Evolutionary conservation across 2,797 vertebrate genomes (phyloP), one percentile per base, ranked within the genome.

Genomic region (Apogon hyalosoma): DNA sequence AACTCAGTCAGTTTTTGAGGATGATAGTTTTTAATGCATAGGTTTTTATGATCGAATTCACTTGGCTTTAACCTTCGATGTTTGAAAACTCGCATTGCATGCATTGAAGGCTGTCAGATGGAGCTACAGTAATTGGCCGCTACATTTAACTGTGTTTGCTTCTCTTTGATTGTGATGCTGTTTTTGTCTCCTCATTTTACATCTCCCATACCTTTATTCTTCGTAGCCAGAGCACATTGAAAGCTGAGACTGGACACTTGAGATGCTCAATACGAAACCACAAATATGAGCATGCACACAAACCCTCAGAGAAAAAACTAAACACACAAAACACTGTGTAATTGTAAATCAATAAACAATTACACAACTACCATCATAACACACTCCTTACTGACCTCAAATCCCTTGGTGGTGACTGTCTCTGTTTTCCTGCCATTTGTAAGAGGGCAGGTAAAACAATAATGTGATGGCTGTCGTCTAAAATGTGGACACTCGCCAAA

Each of bases 331-430:
- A 69, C 77, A 82, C 73, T 63, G 45, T 67, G 77, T 87, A 85
- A 88, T 87, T 87, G 80, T 81, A 87, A 91, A 91, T 92, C 90
- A 83, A 90, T 92, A 88, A 88, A 89, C 84, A 87, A 87, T 90
- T 88, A 90, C 77, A 77, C 80, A 19, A 68, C 45, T 63, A 40
- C 60, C 70, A 61, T 89, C 81, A 86, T 85, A 87, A 83, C 77
- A 81, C 69, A 73, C 75, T 75, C 68, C 78, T 83, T 28, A 79
- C 77, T 86, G 87, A 87, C 82, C 80, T 84, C 82, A 83, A 73
- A 84, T 88, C 87, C 86, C 79, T 62, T 15, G n/a, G 57, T 36
- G 24, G 38, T 7, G 39, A 46, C 68, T 50, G 75, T 80, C 82
- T 90, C 78, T 72, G 63, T 82, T 84, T 83, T 63, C 71, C 47